Base-by-base conservation (phyloP, 2,888 invertebrate species). In the Eudiplozoon nipponicum region DNA sequence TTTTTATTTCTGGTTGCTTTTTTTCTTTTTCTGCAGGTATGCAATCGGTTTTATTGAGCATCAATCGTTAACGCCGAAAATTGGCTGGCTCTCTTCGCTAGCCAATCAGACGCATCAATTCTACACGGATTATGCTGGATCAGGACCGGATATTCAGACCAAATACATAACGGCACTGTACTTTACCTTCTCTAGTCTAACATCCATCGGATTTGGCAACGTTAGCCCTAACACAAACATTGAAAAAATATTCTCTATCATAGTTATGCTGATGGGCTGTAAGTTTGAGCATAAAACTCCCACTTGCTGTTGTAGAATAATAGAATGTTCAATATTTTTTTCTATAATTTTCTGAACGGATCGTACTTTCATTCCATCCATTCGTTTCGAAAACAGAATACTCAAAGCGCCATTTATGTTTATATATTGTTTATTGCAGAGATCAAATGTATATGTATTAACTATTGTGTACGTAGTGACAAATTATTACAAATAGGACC, bases 131-230 rank as follows among this genome's bases (percentile, higher is more conserved):
- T 13, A 31, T 31, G 5, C 7, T 5, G 17, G 17, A 15, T 15
- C 13, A 7, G 31, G 31, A 11, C 21, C 3, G n/a, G 3, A 9
- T 39, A 22, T 23, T 23, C 22, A 22, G 3, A 36, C 40, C 39
- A 34, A 22, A 28, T 57, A 86, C 66, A 76, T 84, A 53, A 84
- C 84, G 49, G 80, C 90, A 48, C 69, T 94, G 48, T 94, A 94
- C 66, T 94, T 84, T 67, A 94, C 90, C 49, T 80, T 94, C 77
- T 86, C 86, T 51, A 90, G 90, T 63, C 94, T 94, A 86, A 90
- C 90, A 48, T 84, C 81, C 55, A 90, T 94, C 54, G 94, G 94
- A 51, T 94, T 94, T 64, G 90, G 90, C 53, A 94, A 94, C 66
- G 86, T 94, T 52, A 81, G 90, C 52, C 81, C 90, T 54, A 86